These are phyloP conservation scores for Patella caerulea DNA, from an alignment of 2,888 invertebrate genomes.

Conservation along the genomic window DNA sequence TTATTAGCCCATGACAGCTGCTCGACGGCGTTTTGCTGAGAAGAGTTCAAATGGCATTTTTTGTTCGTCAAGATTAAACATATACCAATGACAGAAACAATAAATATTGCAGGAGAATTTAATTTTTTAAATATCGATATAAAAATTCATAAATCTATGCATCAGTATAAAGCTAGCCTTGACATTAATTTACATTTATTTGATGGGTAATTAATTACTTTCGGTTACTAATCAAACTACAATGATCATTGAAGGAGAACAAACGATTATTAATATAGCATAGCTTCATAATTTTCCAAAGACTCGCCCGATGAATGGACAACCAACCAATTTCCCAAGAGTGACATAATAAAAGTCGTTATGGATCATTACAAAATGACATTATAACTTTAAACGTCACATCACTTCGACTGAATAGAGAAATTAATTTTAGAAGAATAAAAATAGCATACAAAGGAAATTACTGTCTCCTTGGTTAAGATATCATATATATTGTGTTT, in stretches of 20 bases:
- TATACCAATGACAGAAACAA: no score
- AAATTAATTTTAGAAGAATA: not conserved
- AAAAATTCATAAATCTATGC: no score
- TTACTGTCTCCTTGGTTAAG: not conserved
- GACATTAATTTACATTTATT: not conserved
- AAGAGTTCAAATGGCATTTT: no score
- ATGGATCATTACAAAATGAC: slow-evolving; percentile 7
- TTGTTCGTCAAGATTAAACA: no score
- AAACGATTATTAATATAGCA: not conserved
- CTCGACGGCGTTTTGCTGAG: no score
- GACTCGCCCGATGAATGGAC: not conserved
- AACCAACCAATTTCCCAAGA: not conserved
- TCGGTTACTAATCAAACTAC: not conserved
- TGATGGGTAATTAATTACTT: not conserved
- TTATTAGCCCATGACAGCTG: no score
- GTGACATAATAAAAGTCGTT: not conserved
- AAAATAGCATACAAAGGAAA: not conserved
- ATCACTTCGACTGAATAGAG: not conserved
- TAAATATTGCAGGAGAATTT: no score
- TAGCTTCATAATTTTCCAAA: not conserved
- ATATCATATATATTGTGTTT: no score
- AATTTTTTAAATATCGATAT: no score
- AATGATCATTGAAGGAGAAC: slow-evolving; percentile 1
- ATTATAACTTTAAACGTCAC: not conserved
- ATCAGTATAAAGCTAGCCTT: not conserved